Evolutionary conservation across 2,113 vertebrate genomes (phyloP).

Genomic region (Hydropotes inermis): DNA sequence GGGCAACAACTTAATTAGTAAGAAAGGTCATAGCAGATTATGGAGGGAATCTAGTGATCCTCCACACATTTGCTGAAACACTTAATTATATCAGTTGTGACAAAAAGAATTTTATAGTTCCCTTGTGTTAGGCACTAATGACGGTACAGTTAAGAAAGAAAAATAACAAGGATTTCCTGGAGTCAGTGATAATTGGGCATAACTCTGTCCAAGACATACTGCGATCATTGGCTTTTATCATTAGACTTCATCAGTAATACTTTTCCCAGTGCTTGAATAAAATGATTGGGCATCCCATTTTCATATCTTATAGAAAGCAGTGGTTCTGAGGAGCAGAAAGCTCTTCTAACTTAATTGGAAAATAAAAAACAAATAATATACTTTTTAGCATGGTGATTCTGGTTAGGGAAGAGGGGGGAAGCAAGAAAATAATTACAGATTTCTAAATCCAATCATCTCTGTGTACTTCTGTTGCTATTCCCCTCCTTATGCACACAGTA

Average conservation of each 20-base stretch:
- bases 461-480: not conserved
- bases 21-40: not conserved
- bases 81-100: not conserved
- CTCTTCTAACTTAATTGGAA: not conserved
- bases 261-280: not conserved
- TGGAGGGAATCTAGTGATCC: not conserved
- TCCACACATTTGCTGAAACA: not conserved
- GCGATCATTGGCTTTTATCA: not conserved
- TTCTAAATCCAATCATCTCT: constrained; percentile 46
- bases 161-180: not conserved
- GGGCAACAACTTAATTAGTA: not conserved
- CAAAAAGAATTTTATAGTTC: not conserved
- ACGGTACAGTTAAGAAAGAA: not conserved
- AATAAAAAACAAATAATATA: constrained; percentile 17
- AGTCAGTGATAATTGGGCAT: not conserved
- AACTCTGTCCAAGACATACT: not conserved
- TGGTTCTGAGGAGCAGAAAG: not conserved
- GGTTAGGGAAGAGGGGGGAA: not conserved
- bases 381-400: not conserved
- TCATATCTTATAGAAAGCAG: not conserved
- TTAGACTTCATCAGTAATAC: not conserved
- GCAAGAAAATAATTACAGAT: constrained; percentile 44
- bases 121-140: not conserved
- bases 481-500: not conserved
- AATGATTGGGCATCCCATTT: not conserved